Conservation (phyloP, 2,888 invertebrate species). For the Acanthosepion lycidas region DNA sequence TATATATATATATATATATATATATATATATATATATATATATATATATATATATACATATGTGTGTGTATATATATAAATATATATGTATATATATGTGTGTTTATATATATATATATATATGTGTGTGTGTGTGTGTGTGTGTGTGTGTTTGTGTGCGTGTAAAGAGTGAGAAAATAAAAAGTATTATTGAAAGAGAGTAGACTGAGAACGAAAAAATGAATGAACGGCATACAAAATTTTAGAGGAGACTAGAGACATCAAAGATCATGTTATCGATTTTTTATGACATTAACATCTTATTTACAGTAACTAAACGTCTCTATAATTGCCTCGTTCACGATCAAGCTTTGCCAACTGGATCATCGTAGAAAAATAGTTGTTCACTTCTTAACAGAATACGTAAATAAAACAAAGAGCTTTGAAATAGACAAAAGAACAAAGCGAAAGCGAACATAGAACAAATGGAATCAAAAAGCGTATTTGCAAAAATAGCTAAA, state of each 20-base stretch:
- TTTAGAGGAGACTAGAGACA: not conserved
- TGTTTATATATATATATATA: too few relatives aligned
- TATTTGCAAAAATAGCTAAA: not conserved
- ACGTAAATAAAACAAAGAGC: not conserved
- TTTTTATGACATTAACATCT: not conserved
- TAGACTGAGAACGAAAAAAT: too few relatives aligned
- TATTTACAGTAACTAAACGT: not conserved
- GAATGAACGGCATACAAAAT: not conserved
- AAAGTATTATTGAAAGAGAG: too few relatives aligned
- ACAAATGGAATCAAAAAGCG: not conserved
- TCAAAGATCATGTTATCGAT: not conserved
- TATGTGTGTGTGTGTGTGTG: too few relatives aligned
- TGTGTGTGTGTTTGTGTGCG: accelerated
- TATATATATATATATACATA: too few relatives aligned
- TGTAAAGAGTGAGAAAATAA: too few relatives aligned
- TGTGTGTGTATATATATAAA: too few relatives aligned
- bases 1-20: too few relatives aligned
- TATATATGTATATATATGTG: too few relatives aligned
- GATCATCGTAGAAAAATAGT: not conserved
- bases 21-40: too few relatives aligned
- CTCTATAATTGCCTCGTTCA: not conserved
- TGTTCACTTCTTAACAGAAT: not conserved
- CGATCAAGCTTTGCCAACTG: not conserved
- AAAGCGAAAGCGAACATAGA: not conserved
- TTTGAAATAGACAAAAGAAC: not conserved